Percentiles rank a stretch among this genome's conserved stretches.
phyloP scores from a whole-genome alignment of 2,888 invertebrate genomes.

The Lymantria dispar region DNA sequence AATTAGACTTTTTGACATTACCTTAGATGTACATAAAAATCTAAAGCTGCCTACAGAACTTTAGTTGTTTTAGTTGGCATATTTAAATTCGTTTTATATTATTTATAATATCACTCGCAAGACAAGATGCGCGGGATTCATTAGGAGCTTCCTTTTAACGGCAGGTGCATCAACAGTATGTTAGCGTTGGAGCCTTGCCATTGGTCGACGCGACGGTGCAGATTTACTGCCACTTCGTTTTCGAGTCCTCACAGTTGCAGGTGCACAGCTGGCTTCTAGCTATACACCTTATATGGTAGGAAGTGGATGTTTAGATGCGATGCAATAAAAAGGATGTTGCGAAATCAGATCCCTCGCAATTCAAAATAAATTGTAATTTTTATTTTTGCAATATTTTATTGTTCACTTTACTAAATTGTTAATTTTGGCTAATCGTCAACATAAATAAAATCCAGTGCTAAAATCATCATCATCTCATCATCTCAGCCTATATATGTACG shows the following conservation, averaged over 20 bases:
- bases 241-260: conserved; percentile 9
- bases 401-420: no score
- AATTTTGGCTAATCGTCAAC: no score
- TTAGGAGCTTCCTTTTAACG: conserved; percentile 65
- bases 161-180: conserved; percentile 64
- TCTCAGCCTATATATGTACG: no score
- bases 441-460: no score
- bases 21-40: neutral
- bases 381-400: no score
- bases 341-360: conserved; percentile 38
- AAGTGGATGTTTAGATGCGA: conserved; percentile 59
- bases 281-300: conserved; percentile 44
- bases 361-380: neutral
- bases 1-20: no score
- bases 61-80: neutral
- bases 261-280: conserved; percentile 59
- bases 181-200: conserved; percentile 41
- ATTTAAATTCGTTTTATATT: conserved; percentile 10
- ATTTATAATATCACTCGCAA: neutral
- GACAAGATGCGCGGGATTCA: conserved; percentile 45
- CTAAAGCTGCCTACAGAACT: neutral
- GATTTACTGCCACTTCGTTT: conserved; percentile 51
- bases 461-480: no score
- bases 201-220: conserved; percentile 62
- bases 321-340: conserved; percentile 50